Evolutionary conservation across 2,113 vertebrate genomes (phyloP), one percentile per base, ranked within the genome.

Genomic region (Casuarius casuarius): DNA sequence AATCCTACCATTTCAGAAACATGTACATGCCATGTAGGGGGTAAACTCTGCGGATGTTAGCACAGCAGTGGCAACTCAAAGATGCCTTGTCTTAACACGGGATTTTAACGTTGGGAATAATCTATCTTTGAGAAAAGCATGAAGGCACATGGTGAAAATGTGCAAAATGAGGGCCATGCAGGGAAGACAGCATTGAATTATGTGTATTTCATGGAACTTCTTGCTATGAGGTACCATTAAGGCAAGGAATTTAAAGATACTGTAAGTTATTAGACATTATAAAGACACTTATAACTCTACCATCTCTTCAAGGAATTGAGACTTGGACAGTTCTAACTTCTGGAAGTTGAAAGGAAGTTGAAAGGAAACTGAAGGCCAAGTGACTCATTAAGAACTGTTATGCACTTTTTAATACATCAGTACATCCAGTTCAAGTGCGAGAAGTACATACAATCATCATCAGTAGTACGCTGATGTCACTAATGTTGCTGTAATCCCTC

Each of bases 281-380:
- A 5, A 4, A 66, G 25, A 54, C 22, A 54, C 11, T 29, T 67
- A 40, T 2, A 0, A 0, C 58, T 80, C n/a, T 61, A 28, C 7
- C 2, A 1, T 46, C 33, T 75, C 35, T 74, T 61, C 61, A 58
- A 44, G 35, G 42, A 62, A 21, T 51, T 68, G 46, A 22, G 28
- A 65, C 62, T 63, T 46, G 48, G 31, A 22, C 26, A 68, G 28
- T 49, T 67, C 56, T 52, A 68, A 78, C 20, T 65, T 83, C 18
- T 65, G 33, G 17, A 63, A 87, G 38, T 35, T 56, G 40, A 75
- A 59, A 80, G 33, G 17, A 63, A 87, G 38, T 35, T 56, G 40
- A 75, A 59, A 80, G 74, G 33, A 66, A 82, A 46, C 31, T 75
- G 49, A 40, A 49, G n/a, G 63, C 29, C 75, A 16, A 8, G 23